phyloP scores from a whole-genome alignment of 2,888 invertebrate species.

The Eupithecia exiguata region DNA sequence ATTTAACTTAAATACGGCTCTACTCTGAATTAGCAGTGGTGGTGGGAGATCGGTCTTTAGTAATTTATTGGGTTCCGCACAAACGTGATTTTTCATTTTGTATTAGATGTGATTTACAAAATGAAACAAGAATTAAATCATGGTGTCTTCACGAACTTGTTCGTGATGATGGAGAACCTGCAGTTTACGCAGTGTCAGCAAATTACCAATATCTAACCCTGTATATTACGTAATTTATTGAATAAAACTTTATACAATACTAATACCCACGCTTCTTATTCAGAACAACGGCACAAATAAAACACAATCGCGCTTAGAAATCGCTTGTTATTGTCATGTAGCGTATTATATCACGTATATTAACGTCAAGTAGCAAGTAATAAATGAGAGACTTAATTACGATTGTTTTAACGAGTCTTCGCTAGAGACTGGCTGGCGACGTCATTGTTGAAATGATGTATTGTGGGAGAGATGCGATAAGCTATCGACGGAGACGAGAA shows the following conservation, averaged over 20 bases:
- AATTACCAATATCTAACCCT: no score
- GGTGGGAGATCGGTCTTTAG: no score
- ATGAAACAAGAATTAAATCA: no score
- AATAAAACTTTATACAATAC: not conserved
- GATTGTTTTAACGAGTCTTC: slow-evolving; percentile 70
- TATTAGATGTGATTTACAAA: no score
- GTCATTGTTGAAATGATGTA: slow-evolving; percentile 68
- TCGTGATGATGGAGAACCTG: no score
- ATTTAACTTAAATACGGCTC: no score
- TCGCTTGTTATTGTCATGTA: slow-evolving; percentile 60
- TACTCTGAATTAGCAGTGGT: no score
- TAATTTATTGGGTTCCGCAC: no score
- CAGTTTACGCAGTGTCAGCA: no score
- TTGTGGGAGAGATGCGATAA: slow-evolving; percentile 55
- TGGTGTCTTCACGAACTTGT: no score
- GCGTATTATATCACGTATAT: slow-evolving; percentile 50
- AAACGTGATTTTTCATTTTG: no score
- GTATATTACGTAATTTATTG: not conserved
- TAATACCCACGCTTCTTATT: not conserved
- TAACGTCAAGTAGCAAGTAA: slow-evolving; percentile 60
- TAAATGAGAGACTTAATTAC: slow-evolving; percentile 71
- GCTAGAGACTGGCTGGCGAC: slow-evolving; percentile 58
- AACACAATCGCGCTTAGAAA: slow-evolving; percentile 53
- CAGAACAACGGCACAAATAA: slow-evolving; percentile 36
- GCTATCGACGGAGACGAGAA: slow-evolving; percentile 50